phyloP scores from a whole-genome alignment of 1,140 invertebrate species.

The Drosophila arizonae region DNA sequence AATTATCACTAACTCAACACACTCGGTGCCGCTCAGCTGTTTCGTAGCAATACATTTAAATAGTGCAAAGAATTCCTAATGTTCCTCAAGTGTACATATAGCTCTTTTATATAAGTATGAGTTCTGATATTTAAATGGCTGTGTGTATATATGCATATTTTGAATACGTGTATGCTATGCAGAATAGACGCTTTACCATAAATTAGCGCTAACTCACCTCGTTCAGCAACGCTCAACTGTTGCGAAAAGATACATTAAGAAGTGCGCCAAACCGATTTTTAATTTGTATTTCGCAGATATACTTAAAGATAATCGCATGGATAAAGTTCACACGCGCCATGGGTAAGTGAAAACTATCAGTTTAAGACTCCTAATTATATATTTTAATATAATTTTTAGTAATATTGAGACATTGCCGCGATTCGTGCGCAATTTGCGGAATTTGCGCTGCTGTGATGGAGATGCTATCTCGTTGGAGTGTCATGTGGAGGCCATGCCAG shows the following conservation, averaged over 20 bases:
- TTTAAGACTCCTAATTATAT: background rate
- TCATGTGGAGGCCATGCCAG: constrained; percentile 87
- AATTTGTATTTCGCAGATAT: constrained; percentile 60
- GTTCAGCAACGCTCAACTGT: constrained; percentile 26
- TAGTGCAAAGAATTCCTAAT: background rate
- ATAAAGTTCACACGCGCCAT: constrained; percentile 79
- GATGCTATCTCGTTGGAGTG: constrained; percentile 91
- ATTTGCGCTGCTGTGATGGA: constrained; percentile 91
- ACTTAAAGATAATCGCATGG: constrained; percentile 78
- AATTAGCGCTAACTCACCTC: background rate
- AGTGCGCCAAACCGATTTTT: constrained; percentile 12
- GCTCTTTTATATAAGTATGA: too few relatives aligned
- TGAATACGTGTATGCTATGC: too few relatives aligned
- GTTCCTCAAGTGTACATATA: too few relatives aligned
- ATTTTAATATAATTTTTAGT: constrained; percentile 81
- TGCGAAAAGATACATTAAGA: background rate
- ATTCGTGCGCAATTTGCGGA: constrained; percentile 87
- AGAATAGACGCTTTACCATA: background rate
- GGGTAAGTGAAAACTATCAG: constrained; percentile 64
- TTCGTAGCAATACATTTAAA: background rate
- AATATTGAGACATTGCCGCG: constrained; percentile 89
- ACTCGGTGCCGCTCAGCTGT: background rate
- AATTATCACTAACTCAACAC: background rate
- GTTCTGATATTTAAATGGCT: too few relatives aligned
- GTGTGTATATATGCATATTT: too few relatives aligned